A percentile compares a stretch with the other conserved stretches of the same genome.
Evolutionary conservation across 2,797 vertebrate species (phyloP).

Genomic region (Bryconaethiops microstoma): DNA sequence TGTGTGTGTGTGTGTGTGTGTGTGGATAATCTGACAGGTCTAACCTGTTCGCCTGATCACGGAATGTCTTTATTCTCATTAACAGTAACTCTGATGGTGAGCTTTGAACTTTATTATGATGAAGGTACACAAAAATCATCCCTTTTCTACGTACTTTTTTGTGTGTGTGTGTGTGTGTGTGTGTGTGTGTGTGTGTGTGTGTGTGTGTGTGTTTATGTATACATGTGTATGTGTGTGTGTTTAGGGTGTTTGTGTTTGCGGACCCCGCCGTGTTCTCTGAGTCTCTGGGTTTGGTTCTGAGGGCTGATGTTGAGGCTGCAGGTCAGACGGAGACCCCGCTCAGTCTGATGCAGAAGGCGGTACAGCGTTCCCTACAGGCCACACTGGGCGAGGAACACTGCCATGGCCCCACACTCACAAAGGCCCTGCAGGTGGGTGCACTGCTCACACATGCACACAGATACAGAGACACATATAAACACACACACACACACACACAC

Average conservation of each 20-base stretch:
- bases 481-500: too few relatives aligned
- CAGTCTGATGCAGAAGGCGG: slow-evolving; percentile 73
- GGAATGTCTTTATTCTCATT: not conserved
- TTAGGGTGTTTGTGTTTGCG: slow-evolving; percentile 89
- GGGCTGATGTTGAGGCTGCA: slow-evolving; percentile 75
- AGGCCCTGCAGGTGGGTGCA: slow-evolving; percentile 70
- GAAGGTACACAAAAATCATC: too few relatives aligned
- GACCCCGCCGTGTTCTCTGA: slow-evolving; percentile 86
- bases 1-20: not conserved
- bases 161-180: too few relatives aligned
- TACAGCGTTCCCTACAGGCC: slow-evolving; percentile 84
- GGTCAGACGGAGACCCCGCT: slow-evolving; percentile 60
- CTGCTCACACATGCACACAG: slow-evolving; percentile 27
- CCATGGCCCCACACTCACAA: slow-evolving; percentile 66
- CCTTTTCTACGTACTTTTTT: too few relatives aligned
- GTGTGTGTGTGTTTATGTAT: slow-evolving; percentile 28
- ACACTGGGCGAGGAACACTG: slow-evolving; percentile 80
- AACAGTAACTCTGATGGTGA: not conserved
- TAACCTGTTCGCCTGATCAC: not conserved
- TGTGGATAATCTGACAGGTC: not conserved
- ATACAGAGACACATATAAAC: too few relatives aligned
- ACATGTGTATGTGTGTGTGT: slow-evolving; percentile 28
- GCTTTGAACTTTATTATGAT: too few relatives aligned
- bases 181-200: too few relatives aligned
- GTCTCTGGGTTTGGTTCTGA: slow-evolving; percentile 76